Conservation (phyloP, 2,797 vertebrate species). For the Spatula clypeata region DNA sequence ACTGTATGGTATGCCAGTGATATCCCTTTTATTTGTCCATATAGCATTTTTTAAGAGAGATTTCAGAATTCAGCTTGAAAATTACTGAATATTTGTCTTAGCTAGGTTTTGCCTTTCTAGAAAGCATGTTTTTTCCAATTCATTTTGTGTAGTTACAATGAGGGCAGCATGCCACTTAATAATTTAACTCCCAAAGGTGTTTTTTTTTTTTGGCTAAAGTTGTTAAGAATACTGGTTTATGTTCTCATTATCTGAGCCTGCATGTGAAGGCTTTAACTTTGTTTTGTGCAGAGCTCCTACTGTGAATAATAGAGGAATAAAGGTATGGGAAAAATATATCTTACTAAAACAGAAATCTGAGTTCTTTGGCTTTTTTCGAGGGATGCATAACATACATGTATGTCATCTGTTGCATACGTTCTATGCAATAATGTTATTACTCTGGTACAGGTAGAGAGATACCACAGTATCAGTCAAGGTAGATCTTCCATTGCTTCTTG, state of each 20-base stretch:
- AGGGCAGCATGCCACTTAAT: neutral
- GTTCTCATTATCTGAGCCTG: neutral
- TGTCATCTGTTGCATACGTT: neutral
- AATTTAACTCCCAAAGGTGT: neutral
- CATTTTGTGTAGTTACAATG: neutral
- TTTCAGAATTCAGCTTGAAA: neutral
- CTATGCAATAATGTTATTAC: neutral
- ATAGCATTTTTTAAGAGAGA: neutral
- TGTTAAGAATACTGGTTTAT: neutral
- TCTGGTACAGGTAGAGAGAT: neutral
- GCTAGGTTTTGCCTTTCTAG: neutral
- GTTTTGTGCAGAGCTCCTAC: neutral
- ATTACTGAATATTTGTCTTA: neutral
- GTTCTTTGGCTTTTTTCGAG: neutral
- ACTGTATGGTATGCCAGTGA: neutral
- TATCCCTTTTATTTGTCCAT: neutral
- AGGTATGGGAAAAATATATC: neutral
- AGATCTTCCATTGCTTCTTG: neutral
- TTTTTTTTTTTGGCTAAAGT: neutral
- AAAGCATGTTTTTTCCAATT: neutral
- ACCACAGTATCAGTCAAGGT: fast-evolving
- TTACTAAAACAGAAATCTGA: neutral
- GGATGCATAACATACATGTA: fast-evolving
- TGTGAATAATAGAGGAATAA: neutral
- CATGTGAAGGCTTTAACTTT: neutral